Evolutionary conservation across 2,888 invertebrate species (phyloP).

Genomic region (Idaea dimidiata): DNA sequence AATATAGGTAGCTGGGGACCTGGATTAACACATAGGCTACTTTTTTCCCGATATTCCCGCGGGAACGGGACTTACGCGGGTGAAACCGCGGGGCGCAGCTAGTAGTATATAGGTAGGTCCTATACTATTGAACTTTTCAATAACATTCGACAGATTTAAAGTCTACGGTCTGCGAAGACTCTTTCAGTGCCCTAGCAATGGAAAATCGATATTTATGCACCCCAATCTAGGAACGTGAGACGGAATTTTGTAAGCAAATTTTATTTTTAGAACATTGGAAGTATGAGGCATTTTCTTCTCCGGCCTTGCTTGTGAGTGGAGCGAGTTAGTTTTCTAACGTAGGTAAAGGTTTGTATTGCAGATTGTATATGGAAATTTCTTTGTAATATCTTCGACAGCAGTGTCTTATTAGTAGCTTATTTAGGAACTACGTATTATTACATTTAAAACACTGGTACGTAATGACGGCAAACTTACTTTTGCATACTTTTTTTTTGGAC

Average conservation of each 20-base stretch:
- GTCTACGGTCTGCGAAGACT: conserved; percentile 10
- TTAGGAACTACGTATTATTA: neutral
- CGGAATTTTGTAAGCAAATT: conserved; percentile 17
- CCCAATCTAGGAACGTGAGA: conserved; percentile 28
- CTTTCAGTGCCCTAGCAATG: conserved; percentile 54
- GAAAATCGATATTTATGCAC: conserved; percentile 61
- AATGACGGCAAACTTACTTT: no score
- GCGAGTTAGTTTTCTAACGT: neutral
- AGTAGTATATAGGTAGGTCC: no score
- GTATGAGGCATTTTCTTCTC: neutral
- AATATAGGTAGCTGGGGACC: no score
- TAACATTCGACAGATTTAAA: neutral
- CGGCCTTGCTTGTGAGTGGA: neutral
- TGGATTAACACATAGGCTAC: no score
- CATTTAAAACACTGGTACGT: no score
- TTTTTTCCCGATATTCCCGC: no score
- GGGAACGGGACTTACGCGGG: no score
- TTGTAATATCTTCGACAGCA: neutral
- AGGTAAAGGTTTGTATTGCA: neutral
- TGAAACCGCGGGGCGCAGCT: no score
- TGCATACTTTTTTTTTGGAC: no score
- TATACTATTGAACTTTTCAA: no score
- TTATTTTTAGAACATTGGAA: conserved; percentile 3
- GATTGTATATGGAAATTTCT: neutral
- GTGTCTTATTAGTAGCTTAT: neutral